A percentile compares a stretch with the other conserved stretches of the same genome.
These are phyloP conservation scores for Syrrhaptes paradoxus DNA, from an alignment of 2,113 vertebrate genomes.

Conservation along the genomic window DNA sequence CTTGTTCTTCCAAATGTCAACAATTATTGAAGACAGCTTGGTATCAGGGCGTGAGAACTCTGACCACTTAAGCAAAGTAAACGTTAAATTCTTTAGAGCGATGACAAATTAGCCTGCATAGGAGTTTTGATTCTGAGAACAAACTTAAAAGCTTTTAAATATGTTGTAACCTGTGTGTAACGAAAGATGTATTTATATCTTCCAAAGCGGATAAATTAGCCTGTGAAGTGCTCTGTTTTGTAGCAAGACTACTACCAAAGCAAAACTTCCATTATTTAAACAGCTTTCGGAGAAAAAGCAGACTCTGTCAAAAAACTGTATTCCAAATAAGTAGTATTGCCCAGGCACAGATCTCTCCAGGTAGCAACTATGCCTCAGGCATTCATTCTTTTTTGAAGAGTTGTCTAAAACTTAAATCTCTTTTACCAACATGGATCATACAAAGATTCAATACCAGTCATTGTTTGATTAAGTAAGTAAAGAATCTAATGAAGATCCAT, in stretches of 20 bases:
- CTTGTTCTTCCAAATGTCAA: not conserved
- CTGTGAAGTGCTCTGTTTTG: not conserved
- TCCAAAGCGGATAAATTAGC: not conserved
- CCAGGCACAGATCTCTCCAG: not conserved
- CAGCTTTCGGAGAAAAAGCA: not conserved
- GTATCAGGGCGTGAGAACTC: not conserved
- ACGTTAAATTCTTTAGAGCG: not conserved
- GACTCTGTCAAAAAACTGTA: not conserved
- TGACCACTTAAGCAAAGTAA: not conserved
- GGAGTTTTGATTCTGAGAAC: not conserved
- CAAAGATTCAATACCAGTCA: not conserved
- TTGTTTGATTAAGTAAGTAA: not conserved
- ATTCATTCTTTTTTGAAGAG: not conserved
- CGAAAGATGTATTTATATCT: not conserved
- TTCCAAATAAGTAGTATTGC: not conserved
- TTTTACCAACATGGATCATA: not conserved
- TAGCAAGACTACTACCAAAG: not conserved
- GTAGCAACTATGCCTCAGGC: not conserved
- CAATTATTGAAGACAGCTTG: not conserved
- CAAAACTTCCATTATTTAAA: not conserved
- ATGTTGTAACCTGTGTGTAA: not conserved
- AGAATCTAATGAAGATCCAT: not conserved
- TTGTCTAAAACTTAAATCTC: not conserved
- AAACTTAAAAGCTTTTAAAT: not conserved
- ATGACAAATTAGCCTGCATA: not conserved